These are phyloP conservation scores for Ormia ochracea DNA, from an alignment of 2,888 invertebrate genomes.

Conservation along the genomic window DNA sequence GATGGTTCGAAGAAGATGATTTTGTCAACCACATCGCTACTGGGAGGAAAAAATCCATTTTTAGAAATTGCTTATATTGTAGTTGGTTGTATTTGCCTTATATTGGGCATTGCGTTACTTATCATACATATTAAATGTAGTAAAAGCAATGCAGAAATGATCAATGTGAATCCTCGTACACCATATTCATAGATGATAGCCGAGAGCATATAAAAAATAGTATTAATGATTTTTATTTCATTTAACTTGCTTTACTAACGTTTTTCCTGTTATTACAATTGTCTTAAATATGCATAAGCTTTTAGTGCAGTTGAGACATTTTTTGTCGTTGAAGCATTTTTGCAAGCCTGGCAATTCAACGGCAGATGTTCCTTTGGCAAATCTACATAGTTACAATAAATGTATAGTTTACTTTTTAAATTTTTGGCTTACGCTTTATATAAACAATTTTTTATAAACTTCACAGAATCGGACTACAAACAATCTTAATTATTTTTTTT, in stretches of 20 bases:
- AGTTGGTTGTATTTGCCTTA: conserved; percentile 94
- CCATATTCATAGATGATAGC: conserved; percentile 82
- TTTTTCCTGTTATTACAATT: conserved; percentile 1
- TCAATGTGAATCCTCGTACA: conserved; percentile 91
- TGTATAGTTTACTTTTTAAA: no score
- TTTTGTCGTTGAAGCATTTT: no score
- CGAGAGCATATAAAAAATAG: conserved; percentile 9
- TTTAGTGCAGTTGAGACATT: no score
- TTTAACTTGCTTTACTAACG: neutral
- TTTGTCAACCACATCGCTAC: conserved; percentile 95
- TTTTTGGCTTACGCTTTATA: no score
- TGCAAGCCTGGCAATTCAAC: no score
- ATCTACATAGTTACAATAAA: no score
- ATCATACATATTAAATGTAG: conserved; percentile 98
- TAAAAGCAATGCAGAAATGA: conserved; percentile 94
- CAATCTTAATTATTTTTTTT: no score
- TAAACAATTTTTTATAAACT: no score
- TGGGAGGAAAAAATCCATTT: conserved; percentile 99
- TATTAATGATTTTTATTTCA: neutral
- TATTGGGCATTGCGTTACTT: conserved; percentile 93
- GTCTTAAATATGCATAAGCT: no score
- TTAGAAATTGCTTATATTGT: conserved; percentile 98
- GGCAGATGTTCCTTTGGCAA: no score
- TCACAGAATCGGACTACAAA: no score
- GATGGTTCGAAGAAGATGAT: conserved; percentile 96